Percentiles rank a stretch among this genome's conserved stretches.
Conservation (phyloP, 2,888 invertebrate species). For the Yponomeuta sedellus region DNA sequence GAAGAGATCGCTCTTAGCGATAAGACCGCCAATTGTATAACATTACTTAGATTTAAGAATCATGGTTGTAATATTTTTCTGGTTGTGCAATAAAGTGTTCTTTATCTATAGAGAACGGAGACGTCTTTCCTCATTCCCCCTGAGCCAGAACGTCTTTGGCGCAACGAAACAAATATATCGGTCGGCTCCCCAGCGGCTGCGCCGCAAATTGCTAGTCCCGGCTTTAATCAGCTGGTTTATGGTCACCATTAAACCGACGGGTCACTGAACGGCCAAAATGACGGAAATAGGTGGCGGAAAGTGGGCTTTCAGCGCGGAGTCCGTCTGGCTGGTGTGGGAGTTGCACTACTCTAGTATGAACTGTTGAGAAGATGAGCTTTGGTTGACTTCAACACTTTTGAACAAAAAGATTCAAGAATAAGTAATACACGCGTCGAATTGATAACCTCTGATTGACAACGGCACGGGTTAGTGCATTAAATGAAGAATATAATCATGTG, state of each 20-base stretch:
- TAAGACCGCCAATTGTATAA: too few relatives aligned
- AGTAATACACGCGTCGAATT: too few relatives aligned
- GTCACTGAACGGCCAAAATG: not conserved
- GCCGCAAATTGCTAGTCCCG: not conserved
- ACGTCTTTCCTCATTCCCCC: constrained; percentile 14
- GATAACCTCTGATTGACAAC: too few relatives aligned
- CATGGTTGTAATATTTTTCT: too few relatives aligned
- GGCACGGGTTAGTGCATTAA: too few relatives aligned
- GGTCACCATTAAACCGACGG: not conserved
- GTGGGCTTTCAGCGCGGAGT: not conserved
- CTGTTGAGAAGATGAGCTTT: too few relatives aligned
- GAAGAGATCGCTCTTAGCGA: too few relatives aligned
- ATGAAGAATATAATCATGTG: too few relatives aligned
- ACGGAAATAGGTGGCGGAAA: not conserved
- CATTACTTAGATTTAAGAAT: too few relatives aligned
- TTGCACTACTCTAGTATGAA: not conserved
- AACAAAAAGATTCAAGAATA: too few relatives aligned
- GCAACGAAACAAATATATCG: not conserved
- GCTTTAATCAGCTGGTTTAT: not conserved
- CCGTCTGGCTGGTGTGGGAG: not conserved
- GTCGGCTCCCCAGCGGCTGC: not conserved
- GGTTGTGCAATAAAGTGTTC: too few relatives aligned
- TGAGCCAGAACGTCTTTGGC: not conserved
- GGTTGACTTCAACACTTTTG: too few relatives aligned
- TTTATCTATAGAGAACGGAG: constrained; percentile 8